Conservation (phyloP, 1,140 invertebrate genomes). For the Cheumatopsyche charites region DNA sequence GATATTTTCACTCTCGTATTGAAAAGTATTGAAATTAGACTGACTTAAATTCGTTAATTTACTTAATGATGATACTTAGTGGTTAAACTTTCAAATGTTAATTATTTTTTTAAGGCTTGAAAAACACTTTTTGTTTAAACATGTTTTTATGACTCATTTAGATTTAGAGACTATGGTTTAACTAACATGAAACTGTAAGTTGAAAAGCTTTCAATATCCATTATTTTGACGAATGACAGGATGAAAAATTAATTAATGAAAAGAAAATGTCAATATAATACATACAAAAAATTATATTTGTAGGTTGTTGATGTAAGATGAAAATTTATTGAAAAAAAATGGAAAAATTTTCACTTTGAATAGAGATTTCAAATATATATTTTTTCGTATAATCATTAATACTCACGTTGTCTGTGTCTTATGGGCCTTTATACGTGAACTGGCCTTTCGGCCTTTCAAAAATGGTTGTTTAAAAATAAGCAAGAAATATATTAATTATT, state of each 20-base stretch:
- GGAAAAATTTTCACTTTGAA: slow-evolving; percentile 7
- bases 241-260: background rate
- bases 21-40: slow-evolving; percentile 24
- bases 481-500: slow-evolving; percentile 24
- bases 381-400: slow-evolving; percentile 21
- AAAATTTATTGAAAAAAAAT: slow-evolving; percentile 10
- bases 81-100: slow-evolving; percentile 5
- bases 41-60: slow-evolving; percentile 22
- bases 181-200: background rate
- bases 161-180: background rate
- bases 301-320: slow-evolving; percentile 22
- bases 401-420: slow-evolving; percentile 18
- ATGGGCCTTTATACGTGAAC: slow-evolving; percentile 12
- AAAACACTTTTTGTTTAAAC: background rate
- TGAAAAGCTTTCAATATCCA: no score
- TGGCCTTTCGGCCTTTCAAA: slow-evolving; percentile 25
- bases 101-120: slow-evolving; percentile 17
- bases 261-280: slow-evolving; percentile 10
- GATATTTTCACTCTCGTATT: slow-evolving; percentile 23
- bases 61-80: background rate
- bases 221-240: background rate
- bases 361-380: slow-evolving; percentile 25
- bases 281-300: slow-evolving; percentile 20
- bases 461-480: slow-evolving; percentile 33
- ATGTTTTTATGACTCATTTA: slow-evolving; percentile 7